phyloP scores from a whole-genome alignment of 2,797 vertebrate genomes.

The Heterohyrax brucei region DNA sequence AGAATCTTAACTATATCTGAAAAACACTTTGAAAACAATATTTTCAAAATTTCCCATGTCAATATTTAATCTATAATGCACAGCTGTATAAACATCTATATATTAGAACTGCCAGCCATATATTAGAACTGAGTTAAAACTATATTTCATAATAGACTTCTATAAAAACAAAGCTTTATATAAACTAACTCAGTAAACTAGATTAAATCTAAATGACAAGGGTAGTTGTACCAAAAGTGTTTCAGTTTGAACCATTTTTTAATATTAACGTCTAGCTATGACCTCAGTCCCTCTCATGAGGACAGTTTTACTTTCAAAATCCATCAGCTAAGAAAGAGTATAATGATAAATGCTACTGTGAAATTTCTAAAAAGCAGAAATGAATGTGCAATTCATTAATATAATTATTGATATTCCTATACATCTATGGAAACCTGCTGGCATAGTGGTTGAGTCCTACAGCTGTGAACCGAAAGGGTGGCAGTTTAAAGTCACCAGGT shows the following conservation, averaged over 20 bases:
- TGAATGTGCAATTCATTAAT: neutral
- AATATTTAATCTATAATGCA: conserved; percentile 5
- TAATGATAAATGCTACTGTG: neutral
- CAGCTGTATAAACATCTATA: neutral
- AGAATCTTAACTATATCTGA: neutral
- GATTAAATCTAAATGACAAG: neutral
- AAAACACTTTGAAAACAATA: conserved; percentile 2
- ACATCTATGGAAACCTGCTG: neutral
- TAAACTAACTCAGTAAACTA: neutral
- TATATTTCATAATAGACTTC: neutral
- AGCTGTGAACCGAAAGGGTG: too few relatives aligned
- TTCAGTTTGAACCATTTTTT: neutral
- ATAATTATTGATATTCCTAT: neutral
- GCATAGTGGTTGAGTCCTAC: too few relatives aligned
- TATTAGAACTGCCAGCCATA: neutral
- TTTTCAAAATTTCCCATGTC: conserved; percentile 1
- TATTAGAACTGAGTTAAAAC: neutral
- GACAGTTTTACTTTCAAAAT: conserved; percentile 1
- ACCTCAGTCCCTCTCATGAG: neutral
- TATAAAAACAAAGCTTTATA: conserved; percentile 42
- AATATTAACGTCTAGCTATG: neutral
- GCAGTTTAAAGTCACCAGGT: too few relatives aligned
- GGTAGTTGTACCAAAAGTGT: neutral
- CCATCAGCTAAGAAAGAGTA: neutral
- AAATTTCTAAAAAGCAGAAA: conserved; percentile 29